These are phyloP conservation scores for Steinernema khuongi DNA, from an alignment of 1,140 invertebrate species.

Conservation along the genomic window DNA sequence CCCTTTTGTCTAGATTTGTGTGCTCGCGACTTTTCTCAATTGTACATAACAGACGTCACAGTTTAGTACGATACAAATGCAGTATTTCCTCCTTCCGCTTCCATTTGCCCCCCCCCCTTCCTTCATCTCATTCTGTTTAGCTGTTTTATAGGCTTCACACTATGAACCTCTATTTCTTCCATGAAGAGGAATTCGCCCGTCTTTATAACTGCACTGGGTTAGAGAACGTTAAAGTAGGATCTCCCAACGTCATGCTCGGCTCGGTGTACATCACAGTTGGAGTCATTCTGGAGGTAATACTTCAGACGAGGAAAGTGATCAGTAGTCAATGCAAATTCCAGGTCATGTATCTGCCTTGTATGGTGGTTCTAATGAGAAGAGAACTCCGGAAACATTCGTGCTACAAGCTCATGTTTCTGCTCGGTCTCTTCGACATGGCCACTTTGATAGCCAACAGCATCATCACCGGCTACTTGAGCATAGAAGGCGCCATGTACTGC, in stretches of 20 bases:
- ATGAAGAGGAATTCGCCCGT: not conserved
- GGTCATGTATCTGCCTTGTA: constrained; percentile 70
- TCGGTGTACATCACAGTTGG: not conserved
- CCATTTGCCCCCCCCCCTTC: no score
- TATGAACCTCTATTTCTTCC: not conserved
- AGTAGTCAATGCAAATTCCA: no score
- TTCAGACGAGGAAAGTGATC: not conserved
- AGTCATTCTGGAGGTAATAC: not conserved
- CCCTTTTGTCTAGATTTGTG: no score
- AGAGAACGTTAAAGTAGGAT: not conserved
- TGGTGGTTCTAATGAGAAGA: not conserved
- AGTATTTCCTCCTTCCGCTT: no score
- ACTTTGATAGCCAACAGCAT: not conserved
- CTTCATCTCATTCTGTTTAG: no score
- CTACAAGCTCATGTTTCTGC: constrained; percentile 10
- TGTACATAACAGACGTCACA: no score
- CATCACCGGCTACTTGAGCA: not conserved
- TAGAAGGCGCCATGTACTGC: constrained; percentile 12
- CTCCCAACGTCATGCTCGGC: not conserved
- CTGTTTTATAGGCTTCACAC: no score
- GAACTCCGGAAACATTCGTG: not conserved
- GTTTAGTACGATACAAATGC: no score
- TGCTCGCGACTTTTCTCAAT: no score
- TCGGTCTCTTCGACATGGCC: not conserved
- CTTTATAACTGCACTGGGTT: not conserved